Evolutionary conservation across 2,888 invertebrate genomes (phyloP).

Genomic region (Nomada hirtipes): DNA sequence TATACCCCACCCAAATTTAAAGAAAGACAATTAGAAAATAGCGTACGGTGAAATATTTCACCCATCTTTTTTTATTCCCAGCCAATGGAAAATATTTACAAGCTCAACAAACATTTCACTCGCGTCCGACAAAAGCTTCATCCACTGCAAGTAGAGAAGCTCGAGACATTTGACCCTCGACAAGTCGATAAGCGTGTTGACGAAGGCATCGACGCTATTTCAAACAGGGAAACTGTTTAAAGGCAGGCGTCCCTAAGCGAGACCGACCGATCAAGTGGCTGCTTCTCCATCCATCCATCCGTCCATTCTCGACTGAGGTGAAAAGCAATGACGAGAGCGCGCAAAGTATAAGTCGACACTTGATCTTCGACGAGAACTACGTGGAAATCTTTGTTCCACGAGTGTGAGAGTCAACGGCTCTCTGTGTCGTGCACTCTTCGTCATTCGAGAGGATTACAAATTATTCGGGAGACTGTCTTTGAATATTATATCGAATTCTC

Average conservation of each 20-base stretch:
- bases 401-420: constrained; percentile 40
- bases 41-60: too few relatives aligned
- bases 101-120: neutral
- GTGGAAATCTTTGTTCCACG: constrained; percentile 44
- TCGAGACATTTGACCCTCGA: constrained; percentile 36
- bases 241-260: constrained; percentile 34
- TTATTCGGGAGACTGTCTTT: constrained; percentile 31
- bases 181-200: constrained; percentile 23
- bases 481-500: constrained; percentile 30
- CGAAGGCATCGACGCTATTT: constrained; percentile 29
- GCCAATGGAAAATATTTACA: too few relatives aligned
- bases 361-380: constrained; percentile 52
- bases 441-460: constrained; percentile 31
- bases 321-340: constrained; percentile 39
- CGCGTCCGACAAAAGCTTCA: neutral
- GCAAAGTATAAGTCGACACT: constrained; percentile 55
- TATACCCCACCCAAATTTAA: too few relatives aligned
- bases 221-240: constrained; percentile 53
- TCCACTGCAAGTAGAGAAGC: neutral
- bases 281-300: constrained; percentile 29
- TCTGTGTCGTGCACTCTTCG: constrained; percentile 12
- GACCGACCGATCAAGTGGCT: constrained; percentile 48
- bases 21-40: too few relatives aligned
- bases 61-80: too few relatives aligned
- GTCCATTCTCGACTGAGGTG: constrained; percentile 27